Evolutionary conservation across 2,113 vertebrate species (phyloP).

Genomic region (Pachycephala philippinensis): DNA sequence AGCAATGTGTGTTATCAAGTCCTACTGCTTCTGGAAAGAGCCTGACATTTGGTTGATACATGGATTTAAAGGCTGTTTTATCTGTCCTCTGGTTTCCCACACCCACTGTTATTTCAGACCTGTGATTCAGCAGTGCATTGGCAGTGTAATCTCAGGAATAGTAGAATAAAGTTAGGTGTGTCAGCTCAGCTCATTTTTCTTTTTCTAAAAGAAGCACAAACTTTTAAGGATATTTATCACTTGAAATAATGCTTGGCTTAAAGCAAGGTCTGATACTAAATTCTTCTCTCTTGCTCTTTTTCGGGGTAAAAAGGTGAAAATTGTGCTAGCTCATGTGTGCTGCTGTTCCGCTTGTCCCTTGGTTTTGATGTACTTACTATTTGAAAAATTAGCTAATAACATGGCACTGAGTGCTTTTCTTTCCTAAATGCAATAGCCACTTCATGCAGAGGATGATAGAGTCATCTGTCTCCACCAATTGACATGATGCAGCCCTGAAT

Average conservation of each 20-base stretch:
- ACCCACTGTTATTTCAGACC: not conserved
- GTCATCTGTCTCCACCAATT: not conserved
- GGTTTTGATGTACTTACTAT: not conserved
- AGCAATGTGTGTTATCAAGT: not conserved
- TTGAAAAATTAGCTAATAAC: not conserved
- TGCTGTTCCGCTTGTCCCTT: not conserved
- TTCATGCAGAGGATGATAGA: not conserved
- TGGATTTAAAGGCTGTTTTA: not conserved
- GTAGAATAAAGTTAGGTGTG: not conserved
- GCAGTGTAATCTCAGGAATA: not conserved
- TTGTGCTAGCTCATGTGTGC: not conserved
- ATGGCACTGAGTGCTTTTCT: not conserved
- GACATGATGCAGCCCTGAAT: not conserved
- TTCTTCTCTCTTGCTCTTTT: not conserved
- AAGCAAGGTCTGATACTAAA: not conserved
- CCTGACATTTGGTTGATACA: not conserved
- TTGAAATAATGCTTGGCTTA: not conserved
- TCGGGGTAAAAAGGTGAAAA: not conserved
- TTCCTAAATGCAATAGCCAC: not conserved
- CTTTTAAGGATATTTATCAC: not conserved
- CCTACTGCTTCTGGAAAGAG: not conserved
- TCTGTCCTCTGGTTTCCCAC: not conserved
- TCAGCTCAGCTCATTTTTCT: not conserved
- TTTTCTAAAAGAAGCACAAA: not conserved
- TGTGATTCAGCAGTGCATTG: constrained; percentile 7